A percentile compares a stretch with the other conserved stretches of the same genome.
These are phyloP conservation scores for Hydriomena furcata DNA, from an alignment of 2,888 invertebrate genomes.

Conservation along the genomic window DNA sequence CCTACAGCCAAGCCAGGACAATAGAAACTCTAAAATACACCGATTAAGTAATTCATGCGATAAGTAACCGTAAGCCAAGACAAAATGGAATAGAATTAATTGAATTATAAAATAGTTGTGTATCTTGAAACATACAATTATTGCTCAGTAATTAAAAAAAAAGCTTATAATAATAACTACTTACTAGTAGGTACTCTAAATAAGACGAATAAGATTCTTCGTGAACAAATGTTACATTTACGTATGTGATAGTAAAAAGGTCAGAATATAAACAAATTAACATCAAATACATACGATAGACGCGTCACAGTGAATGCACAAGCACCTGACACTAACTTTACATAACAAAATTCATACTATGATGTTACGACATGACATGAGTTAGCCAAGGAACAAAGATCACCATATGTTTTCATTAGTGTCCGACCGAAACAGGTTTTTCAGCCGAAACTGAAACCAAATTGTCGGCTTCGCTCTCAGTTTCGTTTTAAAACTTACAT, in stretches of 20 bases:
- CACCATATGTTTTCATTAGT: too few relatives aligned
- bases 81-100: slow-evolving; percentile 12
- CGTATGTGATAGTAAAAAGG: not conserved
- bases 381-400: not conserved
- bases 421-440: too few relatives aligned
- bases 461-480: too few relatives aligned
- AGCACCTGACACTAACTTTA: slow-evolving; percentile 14
- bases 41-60: slow-evolving; percentile 27
- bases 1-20: slow-evolving; percentile 12
- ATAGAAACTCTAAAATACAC: slow-evolving; percentile 6
- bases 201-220: not conserved
- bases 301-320: slow-evolving; percentile 10
- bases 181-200: not conserved
- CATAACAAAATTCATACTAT: not conserved
- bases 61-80: slow-evolving; percentile 20
- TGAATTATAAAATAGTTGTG: not conserved
- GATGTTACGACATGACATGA: not conserved
- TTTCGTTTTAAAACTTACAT: too few relatives aligned
- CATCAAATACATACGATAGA: not conserved
- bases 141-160: not conserved
- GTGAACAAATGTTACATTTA: not conserved
- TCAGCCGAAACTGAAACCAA: too few relatives aligned
- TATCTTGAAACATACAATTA: slow-evolving; percentile 1
- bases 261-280: not conserved
- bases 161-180: not conserved